Evolutionary conservation across 2,113 vertebrate genomes (phyloP), one percentile per base, ranked within the genome.

Genomic region (Neoarius graeffei): DNA sequence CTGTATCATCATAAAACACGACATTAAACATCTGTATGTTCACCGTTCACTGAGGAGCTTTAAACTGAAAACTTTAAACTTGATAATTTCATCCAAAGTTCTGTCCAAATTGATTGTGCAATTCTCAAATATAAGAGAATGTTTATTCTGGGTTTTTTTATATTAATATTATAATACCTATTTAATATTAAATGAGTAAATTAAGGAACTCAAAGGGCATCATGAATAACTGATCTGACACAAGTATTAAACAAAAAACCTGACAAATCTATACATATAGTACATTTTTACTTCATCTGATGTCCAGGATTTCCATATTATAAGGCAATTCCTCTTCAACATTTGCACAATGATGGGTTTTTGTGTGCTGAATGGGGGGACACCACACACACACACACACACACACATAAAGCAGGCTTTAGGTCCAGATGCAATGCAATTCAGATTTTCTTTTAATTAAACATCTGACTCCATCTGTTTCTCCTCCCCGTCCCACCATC

Each of bases 371-470:
- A 81, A 25, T 35, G 54, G 20, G 52, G 15, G 3, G 17, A 73
- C n/a, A 62, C 59, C 5, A 20, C 4, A 9, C 15, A 42, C 15
- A 8, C 69, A 17, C 6, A 3, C 62, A 9, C 13, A 14, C 27
- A 6, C 64, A 35, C 27, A 35, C 27, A 30, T 15, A 54, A 23
- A 77, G 57, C 52, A 56, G 1, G 25, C 27, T 81, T 59, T 81
- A 57, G 5, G 57, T 57, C 57, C 17, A 76, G 19, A 54, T 79
- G 57, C 80, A 81, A 23, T 81, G 30, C 30, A 60, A 81, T 59
- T 81, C 17, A 81, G 27, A 60, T 62, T 81, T 62, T 14, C 30
- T 81, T 81, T 81, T 81, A 60, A 81, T 81, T 81, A 81, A 81
- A 81, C 79, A 57, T 81, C 79, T 57, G 54, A 81, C 54, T 79